Percentiles rank a stretch among this genome's conserved stretches.
Evolutionary conservation across 2,113 vertebrate genomes (phyloP).

Genomic region (Megaceryle maxima): DNA sequence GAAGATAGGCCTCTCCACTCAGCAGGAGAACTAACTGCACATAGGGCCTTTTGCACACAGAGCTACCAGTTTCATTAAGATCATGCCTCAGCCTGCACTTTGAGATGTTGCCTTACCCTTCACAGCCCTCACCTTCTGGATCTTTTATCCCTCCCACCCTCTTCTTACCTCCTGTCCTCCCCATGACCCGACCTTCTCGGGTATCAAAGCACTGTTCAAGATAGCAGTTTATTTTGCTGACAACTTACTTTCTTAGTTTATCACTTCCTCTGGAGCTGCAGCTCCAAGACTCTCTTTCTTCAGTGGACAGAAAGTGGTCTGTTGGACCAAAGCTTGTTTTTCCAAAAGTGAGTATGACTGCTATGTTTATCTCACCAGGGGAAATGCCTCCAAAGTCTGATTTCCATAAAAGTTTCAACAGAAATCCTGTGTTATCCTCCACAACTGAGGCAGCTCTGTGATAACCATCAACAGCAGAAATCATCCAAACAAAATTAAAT

Average conservation of each 20-base stretch:
- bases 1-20: neutral
- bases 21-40: neutral
- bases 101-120: neutral
- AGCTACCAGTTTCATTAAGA: neutral
- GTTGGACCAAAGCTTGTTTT: neutral
- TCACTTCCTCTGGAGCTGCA: neutral
- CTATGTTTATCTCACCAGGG: neutral
- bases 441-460: neutral
- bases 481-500: neutral
- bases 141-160: neutral
- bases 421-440: neutral
- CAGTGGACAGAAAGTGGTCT: neutral
- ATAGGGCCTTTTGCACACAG: neutral
- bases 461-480: neutral
- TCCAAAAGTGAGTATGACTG: neutral
- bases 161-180: neutral
- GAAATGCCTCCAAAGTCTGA: neutral
- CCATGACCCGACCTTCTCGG: neutral
- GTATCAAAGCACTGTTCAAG: neutral
- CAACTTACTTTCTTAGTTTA: neutral
- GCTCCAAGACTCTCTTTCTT: neutral
- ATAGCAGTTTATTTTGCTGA: neutral
- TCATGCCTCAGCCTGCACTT: neutral
- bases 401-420: neutral
- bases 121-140: neutral